Base-by-base conservation (phyloP, 2,113 vertebrate species). In the Atherinomorus stipes region DNA sequence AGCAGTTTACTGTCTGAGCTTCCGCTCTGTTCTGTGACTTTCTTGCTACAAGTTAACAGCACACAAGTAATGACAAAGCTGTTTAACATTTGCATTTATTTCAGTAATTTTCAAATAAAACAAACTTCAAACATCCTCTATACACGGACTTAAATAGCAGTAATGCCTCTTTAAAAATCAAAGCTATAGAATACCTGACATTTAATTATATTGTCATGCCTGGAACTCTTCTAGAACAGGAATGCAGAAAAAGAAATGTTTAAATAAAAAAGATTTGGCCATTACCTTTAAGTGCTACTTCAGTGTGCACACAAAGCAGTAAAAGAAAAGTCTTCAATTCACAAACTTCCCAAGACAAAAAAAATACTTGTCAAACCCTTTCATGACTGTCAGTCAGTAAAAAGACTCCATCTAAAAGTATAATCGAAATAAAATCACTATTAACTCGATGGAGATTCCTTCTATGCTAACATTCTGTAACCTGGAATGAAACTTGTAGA, bases 101-200 rank as follows among this genome's bases (percentile, higher is more conserved):
- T 25, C 60, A 59, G 42, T 7, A 54, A 40, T 56, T 18, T 71
- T 62, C 25, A 26, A 7, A 16, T 40, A 15, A 64, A 58, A 74
- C 57, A 64, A 80, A 44, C 47, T 54, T 7, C 37, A 69, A 80
- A 63, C 68, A 67, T 34, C 40, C 4, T 40, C 25, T 69, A 19
- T 51, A 26, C 31, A 71, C 31, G 68, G 3, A 64, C 10, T 54
- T 74, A 54, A 59, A 73, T 16, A 78, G 22, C 10, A 37, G 19
- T 8, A 47, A 56, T 37, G 25, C 3, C 5, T 74, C 37, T 74
- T 64, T 78, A 45, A 85, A 75, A 73, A 76, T 22, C 65, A 81
- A 76, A 0, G 11, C 23, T 37, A 16, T 31, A 52, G 51, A 50
- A 40, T 19, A 63, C 64, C 49, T 61, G 21, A 71, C 49, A 66